These are phyloP conservation scores for Ptyas mucosa DNA, from an alignment of 2,113 vertebrate species.

Conservation along the genomic window DNA sequence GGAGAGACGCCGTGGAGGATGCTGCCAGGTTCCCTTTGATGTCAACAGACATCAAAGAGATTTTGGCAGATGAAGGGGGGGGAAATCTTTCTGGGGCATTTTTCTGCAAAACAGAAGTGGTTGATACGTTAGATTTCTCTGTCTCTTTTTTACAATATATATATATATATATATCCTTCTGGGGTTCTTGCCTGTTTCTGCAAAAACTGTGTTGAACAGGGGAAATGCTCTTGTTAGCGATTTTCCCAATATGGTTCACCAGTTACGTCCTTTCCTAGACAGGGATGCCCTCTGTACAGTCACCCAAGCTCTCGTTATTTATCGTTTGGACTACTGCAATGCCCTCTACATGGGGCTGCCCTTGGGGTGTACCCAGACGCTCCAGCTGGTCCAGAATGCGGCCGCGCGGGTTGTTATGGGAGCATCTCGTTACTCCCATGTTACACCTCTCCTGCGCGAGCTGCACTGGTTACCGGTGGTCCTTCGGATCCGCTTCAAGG, in stretches of 20 bases:
- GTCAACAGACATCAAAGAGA: constrained; percentile 5
- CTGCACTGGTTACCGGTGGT: too few species aligned
- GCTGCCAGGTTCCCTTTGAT: constrained; percentile 9
- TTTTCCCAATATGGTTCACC: background rate
- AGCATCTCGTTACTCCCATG: too few species aligned
- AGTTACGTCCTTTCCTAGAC: too few species aligned
- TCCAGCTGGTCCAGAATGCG: too few species aligned
- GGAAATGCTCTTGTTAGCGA: background rate
- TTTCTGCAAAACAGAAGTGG: background rate
- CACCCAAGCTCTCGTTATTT: too few species aligned
- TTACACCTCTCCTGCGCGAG: too few species aligned
- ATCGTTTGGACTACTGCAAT: too few species aligned
- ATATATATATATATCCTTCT: background rate
- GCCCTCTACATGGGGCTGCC: too few species aligned
- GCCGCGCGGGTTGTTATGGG: too few species aligned
- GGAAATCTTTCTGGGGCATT: background rate
- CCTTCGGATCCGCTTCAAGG: too few species aligned
- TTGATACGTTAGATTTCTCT: background rate
- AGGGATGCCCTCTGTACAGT: too few species aligned
- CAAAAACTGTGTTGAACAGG: background rate
- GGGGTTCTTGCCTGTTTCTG: background rate
- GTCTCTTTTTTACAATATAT: background rate
- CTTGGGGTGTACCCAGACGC: too few species aligned
- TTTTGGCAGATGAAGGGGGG: background rate
- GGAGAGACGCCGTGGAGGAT: background rate